These are phyloP conservation scores for Gorsachius magnificus DNA, from an alignment of 2,797 vertebrate genomes.

Conservation along the genomic window DNA sequence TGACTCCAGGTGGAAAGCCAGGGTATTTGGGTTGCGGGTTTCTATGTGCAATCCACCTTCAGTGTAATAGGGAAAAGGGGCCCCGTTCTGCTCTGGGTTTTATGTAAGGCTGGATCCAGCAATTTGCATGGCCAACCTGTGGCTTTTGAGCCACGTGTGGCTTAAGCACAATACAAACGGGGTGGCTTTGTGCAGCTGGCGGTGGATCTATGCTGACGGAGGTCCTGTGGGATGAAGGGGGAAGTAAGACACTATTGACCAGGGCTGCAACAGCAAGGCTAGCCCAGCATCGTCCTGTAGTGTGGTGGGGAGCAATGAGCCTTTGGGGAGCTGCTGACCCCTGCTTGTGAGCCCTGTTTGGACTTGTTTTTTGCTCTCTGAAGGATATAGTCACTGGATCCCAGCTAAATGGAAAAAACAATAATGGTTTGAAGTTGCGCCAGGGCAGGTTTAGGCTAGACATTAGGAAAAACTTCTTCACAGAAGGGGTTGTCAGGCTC, in stretches of 20 bases:
- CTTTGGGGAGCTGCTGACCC: not conserved
- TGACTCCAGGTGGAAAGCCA: constrained; percentile 25
- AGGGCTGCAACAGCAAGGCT: not conserved
- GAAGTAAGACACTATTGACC: not conserved
- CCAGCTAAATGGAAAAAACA: not conserved
- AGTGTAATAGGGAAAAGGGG: not conserved
- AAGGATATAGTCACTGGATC: accelerated
- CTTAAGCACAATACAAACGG: not conserved
- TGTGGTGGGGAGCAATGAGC: not conserved
- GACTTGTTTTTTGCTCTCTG: not conserved
- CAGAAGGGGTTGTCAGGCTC: too few relatives aligned
- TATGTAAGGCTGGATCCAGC: not conserved
- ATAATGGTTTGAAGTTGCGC: too few relatives aligned
- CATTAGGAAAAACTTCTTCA: too few relatives aligned
- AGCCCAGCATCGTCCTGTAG: not conserved
- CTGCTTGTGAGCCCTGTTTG: not conserved
- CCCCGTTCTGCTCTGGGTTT: not conserved
- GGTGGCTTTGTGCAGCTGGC: not conserved
- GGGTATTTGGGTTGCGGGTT: constrained; percentile 14
- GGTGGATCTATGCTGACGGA: not conserved
- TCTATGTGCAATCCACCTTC: not conserved
- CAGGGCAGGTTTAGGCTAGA: too few relatives aligned
- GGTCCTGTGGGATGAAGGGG: not conserved
- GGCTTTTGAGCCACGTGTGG: not conserved
- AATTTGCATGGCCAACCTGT: accelerated